Base-by-base conservation (phyloP, 2,888 invertebrate genomes). In the Leptopterna dolabrata region DNA sequence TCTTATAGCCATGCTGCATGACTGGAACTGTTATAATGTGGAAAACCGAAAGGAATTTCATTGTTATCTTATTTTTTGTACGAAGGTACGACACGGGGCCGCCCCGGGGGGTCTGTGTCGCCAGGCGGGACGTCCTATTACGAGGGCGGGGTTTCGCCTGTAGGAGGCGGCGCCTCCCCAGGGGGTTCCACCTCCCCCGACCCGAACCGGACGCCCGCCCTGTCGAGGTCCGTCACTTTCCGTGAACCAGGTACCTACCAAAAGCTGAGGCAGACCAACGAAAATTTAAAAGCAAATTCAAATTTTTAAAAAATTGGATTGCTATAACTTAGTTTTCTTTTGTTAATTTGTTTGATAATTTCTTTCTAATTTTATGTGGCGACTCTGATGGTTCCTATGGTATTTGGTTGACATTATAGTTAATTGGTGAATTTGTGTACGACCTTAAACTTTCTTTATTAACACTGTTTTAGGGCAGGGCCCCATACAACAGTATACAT, bases 221-320 rank as follows among this genome's bases (percentile, higher is more conserved):
- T 83, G n/a, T 83, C 83, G 24, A 73, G 89, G 43, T 89, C 88
- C 6, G 89, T 89, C 63, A 89, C 89, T 71, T 89, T 89, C 87
- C 83, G 88, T 36, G 85, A 85, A 71, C 88, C 88, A 71, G 87
- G 87, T 84, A 83, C 70, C 29, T 55, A 27, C 27, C 51, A 29
- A 51, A 81, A 47, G 51, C 27, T 19, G 41, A 71, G 45, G 24
- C 43, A 36, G 71, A 76, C 47, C 73, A 51, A 51, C 51, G n/a
- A 51, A n/a, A 45, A 45, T 45, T 1, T 45, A 16, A 14, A 45
- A 45, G 11, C 16, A 9, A 45, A 45, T 16, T 45, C 45, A 45
- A 45, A 45, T 45, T 45, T 16, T 45, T 16, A 45, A 45, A 16
- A 45, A n/a, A n/a, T n/a, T n/a, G n/a, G n/a, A n/a, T n/a, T n/a